phyloP scores from a whole-genome alignment of 2,888 invertebrate species.

The Chalcis sispes region DNA sequence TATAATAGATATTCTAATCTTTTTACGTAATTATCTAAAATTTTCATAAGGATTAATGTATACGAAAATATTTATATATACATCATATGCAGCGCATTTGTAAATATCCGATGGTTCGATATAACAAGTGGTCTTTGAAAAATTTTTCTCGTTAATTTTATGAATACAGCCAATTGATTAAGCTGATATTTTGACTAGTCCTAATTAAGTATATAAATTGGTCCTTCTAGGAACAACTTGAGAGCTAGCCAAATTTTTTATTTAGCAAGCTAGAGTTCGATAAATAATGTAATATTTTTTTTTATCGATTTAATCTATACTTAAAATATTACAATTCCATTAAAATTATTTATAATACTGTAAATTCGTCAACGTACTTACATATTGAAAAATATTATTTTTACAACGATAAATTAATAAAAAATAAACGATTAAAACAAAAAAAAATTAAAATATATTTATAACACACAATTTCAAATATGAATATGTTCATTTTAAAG shows the following conservation, averaged over 20 bases:
- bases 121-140: background rate
- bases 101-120: background rate
- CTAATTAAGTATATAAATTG: slow-evolving; percentile 63
- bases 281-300: background rate
- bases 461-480: no score
- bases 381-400: no score
- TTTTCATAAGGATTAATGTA: background rate
- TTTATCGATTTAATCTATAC: background rate
- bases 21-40: background rate
- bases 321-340: background rate
- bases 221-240: slow-evolving; percentile 63
- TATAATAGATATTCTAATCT: no score
- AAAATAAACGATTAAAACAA: no score
- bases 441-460: no score
- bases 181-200: slow-evolving; percentile 62
- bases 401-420: no score
- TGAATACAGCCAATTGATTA: slow-evolving; percentile 2
- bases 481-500: no score
- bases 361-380: no score
- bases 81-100: background rate
- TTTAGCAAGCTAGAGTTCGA: background rate
- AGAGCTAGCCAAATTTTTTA: slow-evolving; percentile 23
- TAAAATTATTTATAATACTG: background rate
- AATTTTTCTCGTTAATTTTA: background rate
- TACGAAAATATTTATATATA: background rate